Base-by-base conservation (phyloP, 2,888 invertebrate genomes). In the Trilocha varians region DNA sequence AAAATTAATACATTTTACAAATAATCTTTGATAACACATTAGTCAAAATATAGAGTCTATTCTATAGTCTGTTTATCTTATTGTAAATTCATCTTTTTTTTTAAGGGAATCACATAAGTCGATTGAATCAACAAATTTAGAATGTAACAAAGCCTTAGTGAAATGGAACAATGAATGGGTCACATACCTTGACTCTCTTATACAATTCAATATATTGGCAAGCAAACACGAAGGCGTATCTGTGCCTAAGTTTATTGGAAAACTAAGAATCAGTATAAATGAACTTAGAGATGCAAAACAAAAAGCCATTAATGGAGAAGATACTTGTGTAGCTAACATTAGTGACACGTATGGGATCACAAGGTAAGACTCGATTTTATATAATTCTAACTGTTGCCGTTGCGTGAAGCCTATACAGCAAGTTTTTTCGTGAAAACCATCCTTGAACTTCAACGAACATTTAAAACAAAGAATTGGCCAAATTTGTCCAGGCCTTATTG, bases 171-270 rank as follows among this genome's bases (percentile, higher is more conserved):
- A 48, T 1, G 48, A 66, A 39, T 69, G 69, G 69, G 44, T 63
- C 0, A 60, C 57, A 3, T 64, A 65, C 17, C 33, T 69, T 6
- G 69, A 69, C 34, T 57, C 61, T n/a, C 39, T 69, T 2, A 52
- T 69, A 3, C 69, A 69, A 46, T 40, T 65, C 1, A 57, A 50
- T 16, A 41, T 39, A 3, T 36, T 69, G 1, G 44, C 52, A 2
- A 51, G 46, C 25, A 45, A 59, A 1, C 42, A 55, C 15, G 49
- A 55, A n/a, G 64, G 65, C 3, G 18, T 62, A 2, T 58, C 63
- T 3, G 37, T 41, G 9, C 61, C 61, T 0, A 68, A 64, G 40
- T 45, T 59, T 1, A 65, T 68, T 2, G 54, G 53, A 17, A 51
- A 47, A 40, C 25, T 67, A 3, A 50, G 34, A 5, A 65, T 67